Conservation (phyloP, 2,113 vertebrate genomes). For the Phaethornis superciliosus region DNA sequence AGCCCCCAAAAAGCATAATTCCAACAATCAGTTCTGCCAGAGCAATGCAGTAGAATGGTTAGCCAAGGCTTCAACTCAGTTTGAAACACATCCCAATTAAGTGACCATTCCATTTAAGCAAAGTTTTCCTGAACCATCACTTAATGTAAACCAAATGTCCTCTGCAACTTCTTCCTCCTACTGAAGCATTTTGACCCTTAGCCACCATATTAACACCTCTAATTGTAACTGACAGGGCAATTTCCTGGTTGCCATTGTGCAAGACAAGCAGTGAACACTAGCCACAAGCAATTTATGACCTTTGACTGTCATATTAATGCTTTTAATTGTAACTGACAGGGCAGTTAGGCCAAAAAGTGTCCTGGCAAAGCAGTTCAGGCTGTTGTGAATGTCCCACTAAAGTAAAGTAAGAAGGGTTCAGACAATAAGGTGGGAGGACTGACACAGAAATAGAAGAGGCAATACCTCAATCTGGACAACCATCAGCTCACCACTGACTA, state of each 20-base stretch:
- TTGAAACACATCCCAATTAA: background rate
- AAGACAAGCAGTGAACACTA: constrained; percentile 56
- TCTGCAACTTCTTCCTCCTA: constrained; percentile 15
- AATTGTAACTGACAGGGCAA: constrained; percentile 75
- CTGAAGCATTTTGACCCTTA: constrained; percentile 61
- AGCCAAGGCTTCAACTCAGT: background rate
- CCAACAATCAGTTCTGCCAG: background rate
- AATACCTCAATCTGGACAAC: background rate
- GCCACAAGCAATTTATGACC: constrained; percentile 73
- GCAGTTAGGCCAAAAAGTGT: constrained; percentile 52
- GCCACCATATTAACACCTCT: constrained; percentile 71
- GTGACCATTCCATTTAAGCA: background rate
- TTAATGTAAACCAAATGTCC: constrained; percentile 72
- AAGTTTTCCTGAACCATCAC: constrained; percentile 42
- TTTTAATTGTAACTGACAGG: constrained; percentile 72
- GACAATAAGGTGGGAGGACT: background rate
- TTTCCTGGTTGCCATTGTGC: constrained; percentile 69
- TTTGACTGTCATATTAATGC: constrained; percentile 70
- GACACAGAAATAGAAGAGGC: background rate
- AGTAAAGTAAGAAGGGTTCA: background rate
- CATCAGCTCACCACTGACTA: background rate
- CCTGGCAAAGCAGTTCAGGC: background rate
- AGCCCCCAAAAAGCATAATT: background rate
- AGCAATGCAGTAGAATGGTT: background rate
- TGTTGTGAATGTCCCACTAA: background rate